Base-by-base conservation (phyloP, 2,113 vertebrate genomes). In the Pseudolaguvia tuberculata region DNA sequence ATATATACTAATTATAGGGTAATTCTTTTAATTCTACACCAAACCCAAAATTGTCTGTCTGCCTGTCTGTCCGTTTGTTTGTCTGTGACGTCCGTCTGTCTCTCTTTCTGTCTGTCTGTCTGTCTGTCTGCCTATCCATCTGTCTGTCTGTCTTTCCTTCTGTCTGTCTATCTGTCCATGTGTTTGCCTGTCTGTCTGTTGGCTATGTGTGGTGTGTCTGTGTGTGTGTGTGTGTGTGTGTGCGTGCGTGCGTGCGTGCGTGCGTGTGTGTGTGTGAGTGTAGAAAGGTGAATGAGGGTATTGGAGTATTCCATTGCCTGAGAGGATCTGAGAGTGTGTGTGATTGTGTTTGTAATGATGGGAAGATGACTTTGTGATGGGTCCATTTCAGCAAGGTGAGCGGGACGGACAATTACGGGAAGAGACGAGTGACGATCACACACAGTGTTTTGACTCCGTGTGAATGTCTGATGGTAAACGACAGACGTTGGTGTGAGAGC, bases 281-380 rank as follows among this genome's bases (percentile, higher is more conserved):
- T 58, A n/a, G 7, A 2, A 56, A 25, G 63, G 56, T 73, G 47
- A 72, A 55, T 62, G 50, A 57, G 51, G 20, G 53, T 57, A 17
- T 77, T 51, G 47, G 21, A 42, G 70, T 31, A 29, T 77, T 67
- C 45, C 9, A 48, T 42, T 50, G 13, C 15, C 45, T 55, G 61
- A 69, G 42, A 23, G 65, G 66, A 21, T 17, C 56, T 48, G 62
- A 23, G 65, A 20, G 65, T 35, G 57, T 42, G 65, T 77, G 74
- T 75, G 81, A 67, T 75, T 78, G 72, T 78, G 72, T 81, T 61
- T 72, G 72, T 81, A 66, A 74, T 75, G 76, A 69, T 20, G 2
- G 56, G 53, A 20, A 58, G 50, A 68, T 39, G 65, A 75, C 72
- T 72, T n/a, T 67, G 67, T 78, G 79, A 81, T 81, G 76, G 72